These are phyloP conservation scores for Lasioglossum pauxillum DNA, from an alignment of 2,888 invertebrate genomes.

Conservation along the genomic window DNA sequence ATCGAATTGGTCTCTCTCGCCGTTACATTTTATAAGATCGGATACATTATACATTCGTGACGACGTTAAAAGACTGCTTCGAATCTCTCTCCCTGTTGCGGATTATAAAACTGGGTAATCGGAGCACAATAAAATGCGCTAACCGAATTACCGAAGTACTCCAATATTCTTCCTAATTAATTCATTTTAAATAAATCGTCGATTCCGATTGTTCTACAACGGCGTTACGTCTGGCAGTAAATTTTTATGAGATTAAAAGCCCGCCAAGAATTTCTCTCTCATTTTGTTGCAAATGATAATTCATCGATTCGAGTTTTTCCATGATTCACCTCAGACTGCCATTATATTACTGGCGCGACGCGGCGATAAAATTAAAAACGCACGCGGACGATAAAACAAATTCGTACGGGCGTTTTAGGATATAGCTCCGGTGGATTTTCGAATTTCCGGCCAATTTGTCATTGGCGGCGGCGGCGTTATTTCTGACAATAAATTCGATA, in stretches of 20 bases:
- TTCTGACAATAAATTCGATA: slow-evolving; percentile 20
- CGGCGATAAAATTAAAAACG: not conserved
- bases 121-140: not conserved
- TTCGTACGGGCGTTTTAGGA: not conserved
- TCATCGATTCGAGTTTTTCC: not conserved
- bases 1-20: not conserved
- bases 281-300: not conserved
- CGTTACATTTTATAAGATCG: not conserved
- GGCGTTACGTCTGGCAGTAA: not conserved
- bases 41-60: not conserved
- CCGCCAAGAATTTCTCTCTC: not conserved
- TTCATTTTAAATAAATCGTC: not conserved
- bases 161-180: not conserved
- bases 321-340: not conserved
- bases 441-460: slow-evolving; percentile 6
- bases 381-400: not conserved
- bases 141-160: not conserved
- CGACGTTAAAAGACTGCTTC: not conserved
- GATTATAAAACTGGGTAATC: not conserved
- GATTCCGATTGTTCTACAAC: not conserved
- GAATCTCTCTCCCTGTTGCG: not conserved
- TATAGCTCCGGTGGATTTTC: not conserved
- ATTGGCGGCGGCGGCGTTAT: not conserved
- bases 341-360: not conserved
- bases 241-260: not conserved